Evolutionary conservation across 1,140 invertebrate species (phyloP), one percentile per base, ranked within the genome.

Genomic region (Cheumatopsyche charites): DNA sequence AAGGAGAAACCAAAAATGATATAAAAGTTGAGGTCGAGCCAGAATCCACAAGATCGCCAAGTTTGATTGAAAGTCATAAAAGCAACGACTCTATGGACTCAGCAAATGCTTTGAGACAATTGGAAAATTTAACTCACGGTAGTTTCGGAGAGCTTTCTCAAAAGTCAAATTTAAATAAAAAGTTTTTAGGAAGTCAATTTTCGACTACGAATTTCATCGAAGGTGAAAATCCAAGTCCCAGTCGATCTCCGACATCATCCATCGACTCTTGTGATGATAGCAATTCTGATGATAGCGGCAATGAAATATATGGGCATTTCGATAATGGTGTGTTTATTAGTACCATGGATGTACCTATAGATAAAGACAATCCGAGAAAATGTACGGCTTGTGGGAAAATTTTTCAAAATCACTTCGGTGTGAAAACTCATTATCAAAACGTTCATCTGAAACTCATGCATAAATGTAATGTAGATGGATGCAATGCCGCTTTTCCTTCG

Each of bases 401-500:
- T 76, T 98, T 98, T 82, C 94, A 95, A 80, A 98, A 97, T 78
- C 92, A 95, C 78, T 98, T 97, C 78, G 92, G 92, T n/a, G 90
- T 97, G 0, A 97, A 97, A 82, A 95, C 93, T 0, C 96, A 98
- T 79, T 98, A 96, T 82, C 95, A 96, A 84, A 97, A 95, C 81
- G 93, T 96, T 0, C 97, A 98, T 84, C 88, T 98, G 47, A 98
- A 98, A 82, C 82, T 98, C 70, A 96, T 97, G 91, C 96, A 98
- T 82, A 94, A 94, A 78, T 98, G 97, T 83, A 95, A 91, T 73
- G 92, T 98, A 1, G 94, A 97, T 72, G 96, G 96, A n/a, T 98
- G 96, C 79, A 95, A 94, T 80, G 95, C 95, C 0, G 91, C 94
- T 0, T 98, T 98, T 79, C 94, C 94, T n/a, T 97, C 95, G 0